Evolutionary conservation across 2,888 invertebrate species (phyloP).

Genomic region (Fabriciana adippe): DNA sequence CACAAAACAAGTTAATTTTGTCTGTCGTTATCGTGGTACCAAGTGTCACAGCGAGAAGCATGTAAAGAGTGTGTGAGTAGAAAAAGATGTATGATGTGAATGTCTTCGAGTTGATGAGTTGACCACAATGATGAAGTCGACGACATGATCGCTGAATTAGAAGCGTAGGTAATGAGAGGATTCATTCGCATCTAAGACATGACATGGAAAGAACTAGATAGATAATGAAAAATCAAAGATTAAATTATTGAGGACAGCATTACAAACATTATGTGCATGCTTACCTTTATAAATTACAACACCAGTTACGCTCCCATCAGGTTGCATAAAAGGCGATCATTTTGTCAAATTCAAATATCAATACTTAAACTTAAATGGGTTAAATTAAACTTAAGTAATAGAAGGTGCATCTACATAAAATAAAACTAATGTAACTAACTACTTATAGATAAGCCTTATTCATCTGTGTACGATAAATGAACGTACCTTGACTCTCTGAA

Average conservation of each 20-base stretch:
- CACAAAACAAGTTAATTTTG: neutral
- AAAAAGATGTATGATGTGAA: slow-evolving; percentile 37
- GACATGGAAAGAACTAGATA: slow-evolving; percentile 43
- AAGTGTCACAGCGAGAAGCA: slow-evolving; percentile 41
- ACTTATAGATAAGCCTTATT: slow-evolving; percentile 68
- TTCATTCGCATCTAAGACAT: slow-evolving; percentile 39
- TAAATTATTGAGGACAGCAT: slow-evolving; percentile 47
- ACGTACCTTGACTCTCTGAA: slow-evolving; percentile 91
- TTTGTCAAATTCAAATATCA: slow-evolving; percentile 76
- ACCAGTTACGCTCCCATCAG: slow-evolving; percentile 80
- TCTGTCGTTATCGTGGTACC: slow-evolving; percentile 39
- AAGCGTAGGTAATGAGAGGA: slow-evolving; percentile 37
- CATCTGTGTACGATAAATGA: slow-evolving; percentile 1
- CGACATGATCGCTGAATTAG: slow-evolving; percentile 32
- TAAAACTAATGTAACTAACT: slow-evolving; percentile 75
- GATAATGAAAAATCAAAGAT: slow-evolving; percentile 39
- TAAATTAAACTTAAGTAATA: slow-evolving; percentile 69
- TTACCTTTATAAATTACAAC: slow-evolving; percentile 80
- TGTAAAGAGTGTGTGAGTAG: slow-evolving; percentile 40
- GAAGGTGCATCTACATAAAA: slow-evolving; percentile 77
- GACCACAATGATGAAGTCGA: slow-evolving; percentile 28
- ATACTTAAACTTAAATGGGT: slow-evolving; percentile 74
- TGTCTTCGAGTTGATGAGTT: slow-evolving; percentile 24
- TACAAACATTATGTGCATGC: slow-evolving; percentile 77
- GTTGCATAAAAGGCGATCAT: slow-evolving; percentile 81